Evolutionary conservation across 2,113 vertebrate species (phyloP).

Genomic region (Sciurus niger): DNA sequence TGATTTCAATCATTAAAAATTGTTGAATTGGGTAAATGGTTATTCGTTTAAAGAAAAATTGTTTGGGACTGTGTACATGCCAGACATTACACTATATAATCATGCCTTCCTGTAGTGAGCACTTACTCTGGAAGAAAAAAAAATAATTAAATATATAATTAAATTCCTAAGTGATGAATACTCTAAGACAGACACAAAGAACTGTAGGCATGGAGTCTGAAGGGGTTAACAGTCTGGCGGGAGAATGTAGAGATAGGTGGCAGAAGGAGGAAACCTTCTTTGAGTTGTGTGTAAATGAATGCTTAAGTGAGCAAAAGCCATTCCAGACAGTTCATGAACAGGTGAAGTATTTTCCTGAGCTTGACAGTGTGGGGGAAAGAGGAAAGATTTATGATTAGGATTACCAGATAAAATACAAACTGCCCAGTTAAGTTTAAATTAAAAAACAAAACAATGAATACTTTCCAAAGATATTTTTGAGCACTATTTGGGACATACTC

Average conservation of each 20-base stretch:
- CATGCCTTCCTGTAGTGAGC: background rate
- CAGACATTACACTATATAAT: background rate
- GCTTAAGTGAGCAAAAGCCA: background rate
- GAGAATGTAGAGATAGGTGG: background rate
- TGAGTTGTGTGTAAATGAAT: background rate
- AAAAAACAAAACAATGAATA: background rate
- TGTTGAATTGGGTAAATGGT: background rate
- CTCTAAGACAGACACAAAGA: background rate
- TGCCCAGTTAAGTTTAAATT: background rate
- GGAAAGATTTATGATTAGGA: background rate
- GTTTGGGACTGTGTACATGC: background rate
- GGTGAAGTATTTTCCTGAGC: background rate
- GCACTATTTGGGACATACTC: background rate
- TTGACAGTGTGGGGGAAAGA: background rate
- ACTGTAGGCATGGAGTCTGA: background rate
- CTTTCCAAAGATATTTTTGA: background rate
- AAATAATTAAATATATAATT: background rate
- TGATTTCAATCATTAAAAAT: background rate
- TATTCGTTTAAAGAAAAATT: slow-evolving; percentile 20
- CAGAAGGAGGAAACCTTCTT: background rate
- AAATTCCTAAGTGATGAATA: background rate
- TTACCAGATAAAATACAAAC: slow-evolving; percentile 25
- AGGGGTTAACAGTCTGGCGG: background rate
- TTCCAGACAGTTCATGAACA: background rate
- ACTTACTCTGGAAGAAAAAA: slow-evolving; percentile 35